These are phyloP conservation scores for Calcarius lapponicus DNA, from an alignment of 2,797 vertebrate genomes.

Conservation along the genomic window DNA sequence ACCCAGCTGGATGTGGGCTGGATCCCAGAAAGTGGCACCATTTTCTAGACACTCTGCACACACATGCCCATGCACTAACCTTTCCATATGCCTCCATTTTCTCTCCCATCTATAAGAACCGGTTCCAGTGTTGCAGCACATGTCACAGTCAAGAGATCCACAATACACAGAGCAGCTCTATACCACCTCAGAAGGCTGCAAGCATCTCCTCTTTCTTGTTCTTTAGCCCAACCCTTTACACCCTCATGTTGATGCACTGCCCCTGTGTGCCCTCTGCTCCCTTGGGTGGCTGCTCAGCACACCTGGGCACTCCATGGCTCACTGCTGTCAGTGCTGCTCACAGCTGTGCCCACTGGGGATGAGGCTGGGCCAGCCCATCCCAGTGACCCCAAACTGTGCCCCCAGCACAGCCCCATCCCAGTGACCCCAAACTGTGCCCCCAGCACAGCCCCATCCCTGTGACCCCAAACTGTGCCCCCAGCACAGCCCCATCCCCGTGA, in stretches of 20 bases:
- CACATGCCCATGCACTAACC: neutral
- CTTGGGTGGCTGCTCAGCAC: neutral
- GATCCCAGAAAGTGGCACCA: neutral
- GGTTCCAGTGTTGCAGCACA: neutral
- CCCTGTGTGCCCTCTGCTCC: neutral
- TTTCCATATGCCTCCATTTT: neutral
- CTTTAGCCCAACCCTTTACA: neutral
- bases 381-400: too few relatives aligned
- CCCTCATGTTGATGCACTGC: neutral
- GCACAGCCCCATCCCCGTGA: too few relatives aligned
- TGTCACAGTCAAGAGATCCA: neutral
- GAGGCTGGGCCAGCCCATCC: too few relatives aligned
- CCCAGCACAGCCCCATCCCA: too few relatives aligned
- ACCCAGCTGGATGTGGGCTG: neutral
- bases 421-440: too few relatives aligned
- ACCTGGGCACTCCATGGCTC: neutral
- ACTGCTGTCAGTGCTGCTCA: neutral
- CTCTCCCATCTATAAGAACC: neutral
- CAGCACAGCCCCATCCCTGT: too few relatives aligned
- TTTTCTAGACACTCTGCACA: neutral
- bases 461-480: too few relatives aligned
- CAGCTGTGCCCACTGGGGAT: too few relatives aligned
- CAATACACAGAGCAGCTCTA: neutral
- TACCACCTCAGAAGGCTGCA: fast-evolving
- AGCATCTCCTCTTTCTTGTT: neutral